A percentile compares a stretch with the other conserved stretches of the same genome.
Conservation (phyloP, 2,113 vertebrate species). For the Coturnix japonica region DNA sequence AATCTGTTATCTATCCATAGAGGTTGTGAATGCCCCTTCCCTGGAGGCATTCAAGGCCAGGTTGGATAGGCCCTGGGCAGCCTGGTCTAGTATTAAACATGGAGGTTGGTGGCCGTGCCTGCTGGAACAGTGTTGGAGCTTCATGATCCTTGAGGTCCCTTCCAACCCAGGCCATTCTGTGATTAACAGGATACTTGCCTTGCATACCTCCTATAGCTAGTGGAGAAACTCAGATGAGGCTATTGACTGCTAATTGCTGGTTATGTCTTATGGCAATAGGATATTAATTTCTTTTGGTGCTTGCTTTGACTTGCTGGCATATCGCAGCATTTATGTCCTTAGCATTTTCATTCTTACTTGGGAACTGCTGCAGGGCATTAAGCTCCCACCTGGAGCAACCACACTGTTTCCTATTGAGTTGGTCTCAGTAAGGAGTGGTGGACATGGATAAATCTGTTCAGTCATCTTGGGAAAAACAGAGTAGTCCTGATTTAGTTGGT, state of each 20-base stretch:
- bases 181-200: background rate
- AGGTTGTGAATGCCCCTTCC: no score
- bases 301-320: background rate
- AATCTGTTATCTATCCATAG: background rate
- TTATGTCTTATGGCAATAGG: background rate
- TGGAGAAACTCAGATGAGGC: background rate
- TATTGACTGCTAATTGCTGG: background rate
- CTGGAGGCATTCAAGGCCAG: no score
- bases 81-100: no score
- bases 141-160: no score
- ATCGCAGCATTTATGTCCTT: background rate
- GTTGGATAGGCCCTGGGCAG: no score
- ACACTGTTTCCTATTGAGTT: fast-evolving
- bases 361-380: background rate
- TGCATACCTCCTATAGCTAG: background rate
- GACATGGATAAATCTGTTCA: background rate
- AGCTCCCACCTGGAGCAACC: background rate
- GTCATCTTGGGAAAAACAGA: background rate
- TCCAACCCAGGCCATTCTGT: no score
- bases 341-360: background rate
- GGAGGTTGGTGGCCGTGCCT: no score
- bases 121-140: no score
- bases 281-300: background rate
- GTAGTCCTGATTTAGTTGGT: background rate
- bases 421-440: background rate